Conservation (phyloP, 2,888 invertebrate genomes). For the Ichneumoninae sp. region DNA sequence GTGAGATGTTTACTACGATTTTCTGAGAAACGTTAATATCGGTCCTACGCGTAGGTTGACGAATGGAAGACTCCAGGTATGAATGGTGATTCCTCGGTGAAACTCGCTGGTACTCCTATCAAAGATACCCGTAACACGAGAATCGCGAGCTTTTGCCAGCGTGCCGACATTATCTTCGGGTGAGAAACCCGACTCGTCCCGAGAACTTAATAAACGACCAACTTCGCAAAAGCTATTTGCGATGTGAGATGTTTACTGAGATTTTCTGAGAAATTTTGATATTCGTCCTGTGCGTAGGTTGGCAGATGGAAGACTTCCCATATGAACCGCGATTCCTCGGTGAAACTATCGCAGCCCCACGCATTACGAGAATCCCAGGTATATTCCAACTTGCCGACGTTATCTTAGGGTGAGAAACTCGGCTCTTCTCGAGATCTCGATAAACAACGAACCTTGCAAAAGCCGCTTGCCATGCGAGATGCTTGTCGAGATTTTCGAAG, state of each 20-base stretch:
- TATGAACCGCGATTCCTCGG: slow-evolving; percentile 14
- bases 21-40: neutral
- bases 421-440: slow-evolving; percentile 4
- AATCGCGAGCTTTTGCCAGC: slow-evolving; percentile 12
- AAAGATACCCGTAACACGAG: neutral
- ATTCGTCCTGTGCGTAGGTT: neutral
- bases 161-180: slow-evolving; percentile 31
- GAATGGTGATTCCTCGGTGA: slow-evolving; percentile 14
- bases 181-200: slow-evolving; percentile 27
- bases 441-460: slow-evolving; percentile 1
- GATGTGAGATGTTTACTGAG: neutral
- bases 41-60: neutral
- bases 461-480: neutral
- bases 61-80: no score
- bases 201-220: slow-evolving; percentile 2
- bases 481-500: neutral
- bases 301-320: no score
- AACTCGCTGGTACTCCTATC: slow-evolving; percentile 7
- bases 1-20: neutral
- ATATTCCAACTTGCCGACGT: slow-evolving; percentile 19
- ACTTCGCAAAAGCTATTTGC: neutral
- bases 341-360: neutral
- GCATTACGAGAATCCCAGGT: neutral
- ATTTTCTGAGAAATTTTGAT: neutral
- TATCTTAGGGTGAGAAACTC: slow-evolving; percentile 43